These are phyloP conservation scores for Clunio marinus DNA, from an alignment of 2,888 invertebrate genomes.

Conservation along the genomic window DNA sequence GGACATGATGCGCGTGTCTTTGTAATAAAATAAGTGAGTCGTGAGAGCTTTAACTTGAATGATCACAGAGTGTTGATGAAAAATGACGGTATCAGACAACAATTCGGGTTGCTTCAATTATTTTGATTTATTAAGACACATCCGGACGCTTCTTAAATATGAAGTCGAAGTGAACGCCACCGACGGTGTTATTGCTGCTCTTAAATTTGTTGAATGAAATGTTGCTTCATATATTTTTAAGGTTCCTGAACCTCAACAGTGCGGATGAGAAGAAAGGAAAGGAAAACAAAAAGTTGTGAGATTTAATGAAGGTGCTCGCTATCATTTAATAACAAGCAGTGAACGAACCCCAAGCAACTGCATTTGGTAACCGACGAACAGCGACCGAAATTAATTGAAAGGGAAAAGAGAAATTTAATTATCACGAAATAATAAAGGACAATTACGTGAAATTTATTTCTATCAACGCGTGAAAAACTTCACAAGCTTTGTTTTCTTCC, in stretches of 20 bases:
- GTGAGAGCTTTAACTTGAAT: not conserved
- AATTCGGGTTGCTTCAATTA: no score
- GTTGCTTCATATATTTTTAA: no score
- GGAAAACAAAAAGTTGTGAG: not conserved
- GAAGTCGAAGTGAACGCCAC: no score
- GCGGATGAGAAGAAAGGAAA: not conserved
- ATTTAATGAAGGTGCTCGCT: constrained; percentile 1
- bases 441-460: constrained; percentile 17
- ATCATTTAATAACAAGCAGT: not conserved
- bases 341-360: not conserved
- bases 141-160: no score
- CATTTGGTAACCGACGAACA: not conserved
- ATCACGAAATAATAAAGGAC: constrained; percentile 13
- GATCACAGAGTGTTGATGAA: not conserved
- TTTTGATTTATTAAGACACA: no score
- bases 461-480: not conserved
- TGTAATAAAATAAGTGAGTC: not conserved
- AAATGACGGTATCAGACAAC: not conserved
- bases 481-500: not conserved
- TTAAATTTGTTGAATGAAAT: no score
- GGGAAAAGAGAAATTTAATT: constrained; percentile 22
- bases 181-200: no score
- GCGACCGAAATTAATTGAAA: constrained; percentile 22
- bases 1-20: constrained; percentile 10
- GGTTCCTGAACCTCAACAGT: not conserved